Base-by-base conservation (phyloP, 2,888 invertebrate genomes). In the Eilema caniola region DNA sequence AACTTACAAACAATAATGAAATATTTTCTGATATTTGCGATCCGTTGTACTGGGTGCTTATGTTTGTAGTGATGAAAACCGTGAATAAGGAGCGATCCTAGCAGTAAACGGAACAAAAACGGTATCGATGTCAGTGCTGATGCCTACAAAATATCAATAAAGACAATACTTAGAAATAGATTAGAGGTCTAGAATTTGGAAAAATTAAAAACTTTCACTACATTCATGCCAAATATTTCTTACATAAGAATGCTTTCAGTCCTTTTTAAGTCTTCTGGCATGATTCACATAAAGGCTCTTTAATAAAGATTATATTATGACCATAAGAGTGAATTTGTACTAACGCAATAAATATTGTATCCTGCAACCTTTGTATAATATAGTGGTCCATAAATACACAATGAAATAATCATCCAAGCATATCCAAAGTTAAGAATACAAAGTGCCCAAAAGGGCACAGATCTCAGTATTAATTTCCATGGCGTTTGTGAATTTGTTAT, bases 1-100 rank as follows among this genome's bases (percentile, higher is more conserved):
- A 65, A 86, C 94, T 93, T 89, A 95, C 96, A 91, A 73, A 97
- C 87, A 82, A 94, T 85, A 31, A 93, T 89, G 67, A 93, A 90
- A 83, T 92, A 93, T 87, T 93, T 95, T 69, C 92, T 86, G 5
- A 93, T 84, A 71, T 92, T 76, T 70, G 89, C 89, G 64, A 92
- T 89, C 67, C 83, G 85, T 70, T 81, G 88, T 2, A 88, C 65
- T 72, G 84, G 85, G 2, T 81, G 72, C 31, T 84, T 91, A 68
- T 91, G 84, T 78, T 89, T 92, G 79, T 94, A 94, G 87, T 91
- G 90, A 77, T 94, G 91, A 79, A 89, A 93, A 10, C 80, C 80
- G 80, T 95, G 94, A 76, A 94, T 94, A 0, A 90, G 84, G 53
- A 91, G 82, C n/a, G 93, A 93, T 8, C 95, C 95, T 66, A 94